Evolutionary conservation across 2,797 vertebrate genomes (phyloP).

Genomic region (Muscicapa striata): DNA sequence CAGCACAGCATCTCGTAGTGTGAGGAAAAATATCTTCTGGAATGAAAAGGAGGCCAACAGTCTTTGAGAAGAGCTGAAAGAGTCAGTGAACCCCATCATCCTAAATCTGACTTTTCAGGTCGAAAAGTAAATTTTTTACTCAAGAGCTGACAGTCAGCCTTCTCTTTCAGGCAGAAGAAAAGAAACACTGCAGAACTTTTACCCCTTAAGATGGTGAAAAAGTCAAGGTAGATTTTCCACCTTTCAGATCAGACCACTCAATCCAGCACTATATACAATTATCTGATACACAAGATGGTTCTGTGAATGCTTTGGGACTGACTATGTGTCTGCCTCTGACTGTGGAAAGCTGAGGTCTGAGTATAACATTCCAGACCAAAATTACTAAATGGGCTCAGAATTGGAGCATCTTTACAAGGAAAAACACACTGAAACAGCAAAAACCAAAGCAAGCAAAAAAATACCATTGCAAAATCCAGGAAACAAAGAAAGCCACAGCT

Average conservation of each 20-base stretch:
- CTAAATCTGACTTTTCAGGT: not conserved
- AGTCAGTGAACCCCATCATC: not conserved
- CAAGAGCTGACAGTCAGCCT: not conserved
- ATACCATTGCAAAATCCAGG: not conserved
- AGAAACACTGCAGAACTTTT: not conserved
- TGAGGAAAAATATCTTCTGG: not conserved
- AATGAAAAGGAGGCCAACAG: not conserved
- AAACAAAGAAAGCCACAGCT: constrained; percentile 32
- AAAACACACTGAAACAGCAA: not conserved
- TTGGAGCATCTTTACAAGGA: not conserved
- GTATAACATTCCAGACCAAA: not conserved
- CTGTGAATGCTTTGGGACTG: not conserved
- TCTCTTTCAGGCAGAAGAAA: not conserved
- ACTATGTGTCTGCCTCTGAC: not conserved
- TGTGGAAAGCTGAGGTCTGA: not conserved
- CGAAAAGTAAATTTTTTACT: not conserved
- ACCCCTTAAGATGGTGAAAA: not conserved
- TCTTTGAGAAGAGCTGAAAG: not conserved
- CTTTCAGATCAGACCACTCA: not conserved
- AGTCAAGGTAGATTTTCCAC: not conserved
- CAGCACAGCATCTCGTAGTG: not conserved
- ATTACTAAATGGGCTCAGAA: not conserved
- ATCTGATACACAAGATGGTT: not conserved
- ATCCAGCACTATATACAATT: not conserved
- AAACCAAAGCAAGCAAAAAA: not conserved